phyloP scores from a whole-genome alignment of 1,140 invertebrate species.

The Papilio aristodemus region DNA sequence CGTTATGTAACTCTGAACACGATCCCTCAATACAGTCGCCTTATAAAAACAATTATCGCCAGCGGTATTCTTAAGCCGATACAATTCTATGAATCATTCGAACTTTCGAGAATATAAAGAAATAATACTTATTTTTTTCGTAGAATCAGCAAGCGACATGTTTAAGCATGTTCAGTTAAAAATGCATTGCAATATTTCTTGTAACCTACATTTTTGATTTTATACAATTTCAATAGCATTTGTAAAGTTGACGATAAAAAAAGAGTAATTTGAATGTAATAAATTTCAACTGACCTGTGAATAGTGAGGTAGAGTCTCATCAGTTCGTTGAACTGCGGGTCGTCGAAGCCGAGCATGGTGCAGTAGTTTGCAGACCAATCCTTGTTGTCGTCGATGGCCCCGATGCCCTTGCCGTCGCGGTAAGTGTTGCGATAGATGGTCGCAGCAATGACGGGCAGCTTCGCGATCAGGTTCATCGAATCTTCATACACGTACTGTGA shows the following conservation, averaged over 20 bases:
- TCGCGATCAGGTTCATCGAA: slow-evolving; percentile 97
- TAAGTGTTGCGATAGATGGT: slow-evolving; percentile 97
- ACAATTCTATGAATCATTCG: too few species aligned
- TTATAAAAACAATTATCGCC: background rate
- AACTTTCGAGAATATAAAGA: too few species aligned
- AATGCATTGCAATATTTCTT: too few species aligned
- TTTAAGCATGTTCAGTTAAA: too few species aligned
- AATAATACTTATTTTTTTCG: too few species aligned
- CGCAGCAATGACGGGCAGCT: slow-evolving; percentile 95
- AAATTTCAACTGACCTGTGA: slow-evolving; percentile 82
- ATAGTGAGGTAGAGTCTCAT: slow-evolving; percentile 98
- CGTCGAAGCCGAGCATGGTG: slow-evolving; percentile 95
- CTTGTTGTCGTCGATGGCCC: slow-evolving; percentile 92
- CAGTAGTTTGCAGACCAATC: slow-evolving; percentile 98
- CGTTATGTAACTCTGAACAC: background rate
- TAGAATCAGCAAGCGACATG: too few species aligned
- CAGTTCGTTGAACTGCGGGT: slow-evolving; percentile 93
- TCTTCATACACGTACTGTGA: slow-evolving; percentile 94
- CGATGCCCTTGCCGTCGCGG: slow-evolving; percentile 91
- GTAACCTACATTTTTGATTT: too few species aligned
- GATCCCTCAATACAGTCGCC: background rate
- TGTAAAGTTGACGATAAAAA: too few species aligned
- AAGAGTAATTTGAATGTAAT: background rate
- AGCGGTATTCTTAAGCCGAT: background rate
- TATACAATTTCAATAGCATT: too few species aligned